These are phyloP conservation scores for Turritopsis dohrnii DNA, from an alignment of 30 jellyfish, hydroid and myxozoan genomes.

Conservation along the genomic window DNA sequence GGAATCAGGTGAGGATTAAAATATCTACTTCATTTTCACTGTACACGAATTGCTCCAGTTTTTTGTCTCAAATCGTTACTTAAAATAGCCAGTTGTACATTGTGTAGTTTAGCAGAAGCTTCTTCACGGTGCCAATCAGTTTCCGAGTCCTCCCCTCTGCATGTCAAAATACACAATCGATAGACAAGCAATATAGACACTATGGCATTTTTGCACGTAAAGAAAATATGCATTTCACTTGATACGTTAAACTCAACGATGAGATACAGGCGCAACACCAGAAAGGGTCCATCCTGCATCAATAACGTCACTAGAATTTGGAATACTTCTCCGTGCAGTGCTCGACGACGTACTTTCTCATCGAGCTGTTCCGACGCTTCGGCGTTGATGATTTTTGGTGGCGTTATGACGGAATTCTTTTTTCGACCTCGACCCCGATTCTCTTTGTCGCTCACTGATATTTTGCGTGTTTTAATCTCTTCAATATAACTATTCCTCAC, in stretches of 20 bases:
- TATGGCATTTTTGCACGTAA: slow-evolving; percentile 73
- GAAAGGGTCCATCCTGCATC: slow-evolving; percentile 90
- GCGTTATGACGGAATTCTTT: background rate
- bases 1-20: too few species aligned
- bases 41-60: slow-evolving; percentile 6
- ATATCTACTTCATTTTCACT: background rate
- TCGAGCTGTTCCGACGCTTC: background rate
- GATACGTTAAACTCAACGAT: slow-evolving; percentile 39
- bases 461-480: slow-evolving; percentile 10
- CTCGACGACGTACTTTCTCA: slow-evolving; percentile 22
- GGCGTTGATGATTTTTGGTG: background rate
- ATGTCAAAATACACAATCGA: slow-evolving; percentile 63
- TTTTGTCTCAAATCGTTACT: slow-evolving; percentile 17
- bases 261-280: slow-evolving; percentile 53
- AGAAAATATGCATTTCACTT: slow-evolving; percentile 74
- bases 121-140: slow-evolving; percentile 43
- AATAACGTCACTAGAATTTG: slow-evolving; percentile 62
- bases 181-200: slow-evolving; percentile 65
- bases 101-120: slow-evolving; percentile 75
- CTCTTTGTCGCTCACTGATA: background rate
- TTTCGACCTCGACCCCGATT: slow-evolving; percentile 16
- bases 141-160: slow-evolving; percentile 69
- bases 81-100: slow-evolving; percentile 72
- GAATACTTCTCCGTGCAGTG: slow-evolving; percentile 62
- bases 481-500: background rate